phyloP scores from a whole-genome alignment of 2,113 vertebrate species.

The Patagioenas fasciata region DNA sequence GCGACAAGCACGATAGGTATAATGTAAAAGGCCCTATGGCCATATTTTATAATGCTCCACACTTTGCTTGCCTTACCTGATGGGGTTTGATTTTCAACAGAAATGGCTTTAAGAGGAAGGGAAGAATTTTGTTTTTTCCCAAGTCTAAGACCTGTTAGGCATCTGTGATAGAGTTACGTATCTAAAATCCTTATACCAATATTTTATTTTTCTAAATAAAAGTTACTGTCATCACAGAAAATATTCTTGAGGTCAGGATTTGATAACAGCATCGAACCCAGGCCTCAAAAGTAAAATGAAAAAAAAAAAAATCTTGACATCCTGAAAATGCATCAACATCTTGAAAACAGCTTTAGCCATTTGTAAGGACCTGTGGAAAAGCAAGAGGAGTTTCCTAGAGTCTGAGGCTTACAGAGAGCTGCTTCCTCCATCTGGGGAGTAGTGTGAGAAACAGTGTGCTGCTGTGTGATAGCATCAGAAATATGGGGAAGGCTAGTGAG shows the following conservation, averaged over 20 bases:
- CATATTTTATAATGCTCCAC: not conserved
- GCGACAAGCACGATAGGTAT: not conserved
- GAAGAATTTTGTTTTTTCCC: not conserved
- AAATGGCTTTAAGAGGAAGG: not conserved
- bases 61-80: not conserved
- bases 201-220: not conserved
- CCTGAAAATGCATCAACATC: not conserved
- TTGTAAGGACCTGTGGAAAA: not conserved
- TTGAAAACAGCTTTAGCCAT: not conserved
- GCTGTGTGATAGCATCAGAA: not conserved
- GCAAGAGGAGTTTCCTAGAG: not conserved
- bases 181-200: not conserved
- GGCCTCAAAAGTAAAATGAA: not conserved
- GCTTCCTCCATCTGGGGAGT: not conserved
- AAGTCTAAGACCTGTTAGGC: not conserved
- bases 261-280: not conserved
- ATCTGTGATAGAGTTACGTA: not conserved
- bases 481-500: not conserved
- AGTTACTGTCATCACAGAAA: not conserved
- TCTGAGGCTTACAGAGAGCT: not conserved
- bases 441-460: not conserved
- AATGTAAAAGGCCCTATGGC: not conserved
- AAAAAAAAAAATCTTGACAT: not conserved
- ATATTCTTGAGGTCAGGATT: not conserved
- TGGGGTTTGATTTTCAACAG: not conserved